phyloP scores from a whole-genome alignment of 2,113 vertebrate species.

The Chelonoidis abingdonii region DNA sequence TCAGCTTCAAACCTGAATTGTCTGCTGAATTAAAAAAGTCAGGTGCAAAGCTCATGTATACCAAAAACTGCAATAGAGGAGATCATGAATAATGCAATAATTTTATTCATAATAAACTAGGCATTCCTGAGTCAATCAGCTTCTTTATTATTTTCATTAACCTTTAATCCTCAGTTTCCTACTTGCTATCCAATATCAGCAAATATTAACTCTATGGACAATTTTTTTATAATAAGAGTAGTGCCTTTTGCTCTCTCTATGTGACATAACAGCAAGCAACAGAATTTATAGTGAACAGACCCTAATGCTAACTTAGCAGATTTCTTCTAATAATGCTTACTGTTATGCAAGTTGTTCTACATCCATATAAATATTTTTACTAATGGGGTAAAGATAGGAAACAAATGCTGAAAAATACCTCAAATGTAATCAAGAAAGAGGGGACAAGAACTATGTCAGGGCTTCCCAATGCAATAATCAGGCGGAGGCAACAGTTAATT shows the following conservation, averaged over 20 bases:
- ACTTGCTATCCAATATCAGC: background rate
- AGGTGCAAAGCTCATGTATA: background rate
- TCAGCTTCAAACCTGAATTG: background rate
- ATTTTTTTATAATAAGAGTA: background rate
- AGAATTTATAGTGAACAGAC: background rate
- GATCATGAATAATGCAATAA: background rate
- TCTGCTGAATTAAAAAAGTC: background rate
- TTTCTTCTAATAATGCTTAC: background rate
- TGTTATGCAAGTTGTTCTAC: rapidly evolving
- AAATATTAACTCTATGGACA: background rate
- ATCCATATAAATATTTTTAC: background rate
- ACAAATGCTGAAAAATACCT: background rate
- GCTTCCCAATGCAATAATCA: background rate
- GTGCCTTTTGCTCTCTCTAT: background rate
- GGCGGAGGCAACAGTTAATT: background rate
- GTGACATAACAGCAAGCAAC: background rate
- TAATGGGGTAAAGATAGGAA: background rate
- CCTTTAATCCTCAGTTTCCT: background rate
- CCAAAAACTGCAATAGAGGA: background rate
- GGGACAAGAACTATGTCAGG: background rate
- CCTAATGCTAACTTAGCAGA: background rate
- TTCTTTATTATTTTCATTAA: background rate
- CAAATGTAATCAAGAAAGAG: background rate
- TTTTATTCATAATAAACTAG: background rate
- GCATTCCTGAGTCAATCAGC: rapidly evolving